Conservation (phyloP, 2,797 vertebrate genomes). For the Falco biarmicus region DNA sequence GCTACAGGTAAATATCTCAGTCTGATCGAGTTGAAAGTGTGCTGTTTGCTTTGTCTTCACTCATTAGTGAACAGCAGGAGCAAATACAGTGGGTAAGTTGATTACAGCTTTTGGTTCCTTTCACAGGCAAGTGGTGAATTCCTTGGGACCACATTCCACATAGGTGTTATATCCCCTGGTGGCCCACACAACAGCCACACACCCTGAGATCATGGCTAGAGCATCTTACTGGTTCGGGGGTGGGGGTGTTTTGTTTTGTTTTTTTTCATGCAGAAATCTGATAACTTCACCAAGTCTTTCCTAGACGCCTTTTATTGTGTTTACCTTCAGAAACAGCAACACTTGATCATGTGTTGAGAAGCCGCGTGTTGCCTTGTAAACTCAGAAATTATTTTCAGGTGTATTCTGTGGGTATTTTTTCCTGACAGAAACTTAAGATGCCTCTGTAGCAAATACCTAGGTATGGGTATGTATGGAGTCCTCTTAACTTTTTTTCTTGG, state of each 20-base stretch:
- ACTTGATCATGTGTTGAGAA: conserved; percentile 12
- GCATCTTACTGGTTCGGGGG: background rate
- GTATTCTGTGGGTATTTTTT: background rate
- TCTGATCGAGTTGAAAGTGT: conserved; percentile 22
- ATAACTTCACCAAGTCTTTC: background rate
- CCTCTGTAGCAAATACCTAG: background rate
- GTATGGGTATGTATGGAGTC: background rate
- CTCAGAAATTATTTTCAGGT: conserved; percentile 36
- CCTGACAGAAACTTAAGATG: background rate
- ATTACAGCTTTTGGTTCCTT: conserved; percentile 56
- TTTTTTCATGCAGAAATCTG: background rate
- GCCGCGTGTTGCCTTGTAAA: conserved; percentile 22
- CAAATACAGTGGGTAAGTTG: background rate
- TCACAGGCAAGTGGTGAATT: conserved; percentile 21
- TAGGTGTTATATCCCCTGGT: conserved; percentile 9
- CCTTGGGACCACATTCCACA: conserved; percentile 9
- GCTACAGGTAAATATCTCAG: conserved; percentile 58
- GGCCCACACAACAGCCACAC: background rate
- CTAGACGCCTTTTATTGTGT: background rate
- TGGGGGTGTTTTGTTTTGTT: accelerated
- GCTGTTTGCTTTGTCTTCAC: conserved; percentile 52
- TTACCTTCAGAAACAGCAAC: conserved; percentile 6
- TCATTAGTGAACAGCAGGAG: conserved; percentile 70
- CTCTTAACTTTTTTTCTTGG: background rate
- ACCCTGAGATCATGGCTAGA: background rate